These are phyloP conservation scores for Uropsilus gracilis DNA, from an alignment of 2,113 vertebrate species.

Conservation along the genomic window DNA sequence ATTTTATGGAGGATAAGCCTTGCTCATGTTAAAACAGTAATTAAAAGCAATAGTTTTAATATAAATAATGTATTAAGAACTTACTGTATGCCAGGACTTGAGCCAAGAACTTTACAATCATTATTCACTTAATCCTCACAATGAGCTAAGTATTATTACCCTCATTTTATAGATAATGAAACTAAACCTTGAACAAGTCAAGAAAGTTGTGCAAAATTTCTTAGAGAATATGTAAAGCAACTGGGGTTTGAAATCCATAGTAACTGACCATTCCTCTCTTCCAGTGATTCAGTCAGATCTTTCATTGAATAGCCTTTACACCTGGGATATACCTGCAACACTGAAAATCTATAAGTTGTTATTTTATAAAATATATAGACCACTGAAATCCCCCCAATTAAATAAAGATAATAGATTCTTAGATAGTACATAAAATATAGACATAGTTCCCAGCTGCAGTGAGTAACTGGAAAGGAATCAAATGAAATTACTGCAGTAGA, in stretches of 20 bases:
- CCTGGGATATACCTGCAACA: neutral
- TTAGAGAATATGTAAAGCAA: neutral
- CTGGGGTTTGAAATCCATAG: neutral
- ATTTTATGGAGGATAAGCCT: conserved; percentile 36
- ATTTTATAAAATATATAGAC: neutral
- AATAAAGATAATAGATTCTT: neutral
- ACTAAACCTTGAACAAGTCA: conserved; percentile 53
- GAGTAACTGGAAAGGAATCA: neutral
- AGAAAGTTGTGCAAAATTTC: conserved; percentile 23
- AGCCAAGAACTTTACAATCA: conserved; percentile 40
- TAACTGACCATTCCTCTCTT: neutral
- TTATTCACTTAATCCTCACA: conserved; percentile 60
- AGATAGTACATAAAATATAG: neutral
- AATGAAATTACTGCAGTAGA: neutral
- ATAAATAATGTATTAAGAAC: conserved; percentile 66
- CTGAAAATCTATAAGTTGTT: neutral
- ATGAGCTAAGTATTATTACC: conserved; percentile 32
- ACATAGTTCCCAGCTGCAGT: too few species aligned
- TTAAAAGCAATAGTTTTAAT: conserved; percentile 55
- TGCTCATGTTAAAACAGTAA: conserved; percentile 40
- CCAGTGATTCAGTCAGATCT: neutral
- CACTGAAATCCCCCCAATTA: neutral
- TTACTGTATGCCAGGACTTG: conserved; percentile 9
- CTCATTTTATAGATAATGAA: conserved; percentile 63
- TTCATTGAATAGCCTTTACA: neutral